phyloP scores from a whole-genome alignment of 53 echinoderm and acorn worm species.

The Henricia sp. region DNA sequence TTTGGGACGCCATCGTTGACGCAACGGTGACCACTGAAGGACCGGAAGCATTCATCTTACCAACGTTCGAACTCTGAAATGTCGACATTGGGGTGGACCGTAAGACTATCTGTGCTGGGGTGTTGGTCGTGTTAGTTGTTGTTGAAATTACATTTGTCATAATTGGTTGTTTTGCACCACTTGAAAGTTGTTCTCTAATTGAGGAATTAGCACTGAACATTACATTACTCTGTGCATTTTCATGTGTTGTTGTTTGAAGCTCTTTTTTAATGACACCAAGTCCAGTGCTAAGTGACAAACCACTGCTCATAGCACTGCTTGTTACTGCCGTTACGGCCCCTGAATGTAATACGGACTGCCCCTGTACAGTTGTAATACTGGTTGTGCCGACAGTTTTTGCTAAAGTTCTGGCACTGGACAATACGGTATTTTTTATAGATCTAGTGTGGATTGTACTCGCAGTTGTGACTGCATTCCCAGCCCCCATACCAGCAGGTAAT shows the following conservation, averaged over 20 bases:
- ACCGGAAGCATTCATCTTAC: slow-evolving; percentile 42
- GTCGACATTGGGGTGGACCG: slow-evolving; percentile 40
- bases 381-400: slow-evolving; percentile 25
- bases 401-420: slow-evolving; percentile 46
- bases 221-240: slow-evolving; percentile 5
- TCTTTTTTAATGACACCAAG: neutral
- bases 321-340: slow-evolving; percentile 40
- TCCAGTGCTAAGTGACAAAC: slow-evolving; percentile 23
- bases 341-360: neutral
- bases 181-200: slow-evolving; percentile 56
- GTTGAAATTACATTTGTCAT: slow-evolving; percentile 20
- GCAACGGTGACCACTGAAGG: slow-evolving; percentile 28
- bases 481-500: slow-evolving; percentile 61
- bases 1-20: slow-evolving; percentile 15
- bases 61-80: slow-evolving; percentile 3
- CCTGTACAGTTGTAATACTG: slow-evolving; percentile 2
- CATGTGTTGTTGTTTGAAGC: neutral
- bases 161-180: slow-evolving; percentile 23
- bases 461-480: slow-evolving; percentile 44
- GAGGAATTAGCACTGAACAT: slow-evolving; percentile 7
- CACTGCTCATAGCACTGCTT: slow-evolving; percentile 26
- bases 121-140: slow-evolving; percentile 14
- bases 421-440: slow-evolving; percentile 6
- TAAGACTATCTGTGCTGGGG: slow-evolving; percentile 55
- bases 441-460: slow-evolving; percentile 9